Conservation (phyloP, 2,113 vertebrate genomes). For the Rhynchomys soricoides region DNA sequence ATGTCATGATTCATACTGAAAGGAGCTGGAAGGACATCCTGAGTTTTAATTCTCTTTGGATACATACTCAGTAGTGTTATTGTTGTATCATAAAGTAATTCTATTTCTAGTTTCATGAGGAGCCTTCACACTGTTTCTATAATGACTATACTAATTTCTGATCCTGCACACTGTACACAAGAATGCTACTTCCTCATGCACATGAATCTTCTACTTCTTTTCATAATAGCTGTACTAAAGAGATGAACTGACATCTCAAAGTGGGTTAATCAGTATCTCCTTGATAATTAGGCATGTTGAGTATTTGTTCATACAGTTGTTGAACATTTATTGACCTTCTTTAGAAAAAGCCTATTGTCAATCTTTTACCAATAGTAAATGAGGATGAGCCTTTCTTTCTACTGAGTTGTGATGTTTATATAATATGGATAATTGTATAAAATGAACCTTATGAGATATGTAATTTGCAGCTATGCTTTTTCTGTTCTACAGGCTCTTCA, state of each 20-base stretch:
- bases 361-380: background rate
- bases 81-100: background rate
- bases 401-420: background rate
- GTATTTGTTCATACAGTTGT: background rate
- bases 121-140: background rate
- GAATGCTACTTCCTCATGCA: background rate
- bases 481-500: background rate
- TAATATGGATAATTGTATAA: background rate
- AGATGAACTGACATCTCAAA: background rate
- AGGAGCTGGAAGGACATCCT: background rate
- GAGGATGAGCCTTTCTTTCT: background rate
- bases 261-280: background rate
- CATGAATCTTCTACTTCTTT: background rate
- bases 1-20: background rate
- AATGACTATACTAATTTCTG: background rate
- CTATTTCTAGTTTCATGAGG: background rate
- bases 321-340: background rate
- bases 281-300: background rate
- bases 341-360: background rate
- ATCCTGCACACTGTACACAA: background rate
- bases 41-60: background rate
- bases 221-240: background rate
- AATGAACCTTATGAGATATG: background rate
- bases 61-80: background rate
- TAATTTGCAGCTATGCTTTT: background rate